Percentiles rank a stretch among this genome's conserved stretches.
Evolutionary conservation across 2,888 invertebrate species (phyloP).

Genomic region (Netelia melanura): DNA sequence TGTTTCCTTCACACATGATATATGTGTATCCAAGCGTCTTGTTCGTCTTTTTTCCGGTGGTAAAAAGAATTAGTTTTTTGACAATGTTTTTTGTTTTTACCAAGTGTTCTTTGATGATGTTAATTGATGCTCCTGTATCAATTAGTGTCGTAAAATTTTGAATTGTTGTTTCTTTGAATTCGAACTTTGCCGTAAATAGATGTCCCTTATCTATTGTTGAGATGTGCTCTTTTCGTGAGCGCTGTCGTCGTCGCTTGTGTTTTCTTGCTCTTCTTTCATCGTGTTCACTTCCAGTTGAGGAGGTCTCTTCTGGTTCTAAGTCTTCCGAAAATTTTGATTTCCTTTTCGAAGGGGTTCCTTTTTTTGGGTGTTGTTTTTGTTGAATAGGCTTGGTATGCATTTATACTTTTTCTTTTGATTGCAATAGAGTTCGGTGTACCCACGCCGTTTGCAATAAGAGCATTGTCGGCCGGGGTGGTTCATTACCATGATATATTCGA

Average conservation of each 20-base stretch:
- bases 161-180: conserved; percentile 33
- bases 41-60: conserved; percentile 43
- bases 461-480: conserved; percentile 49
- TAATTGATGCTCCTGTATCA: conserved; percentile 52
- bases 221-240: conserved; percentile 38
- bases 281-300: conserved; percentile 43
- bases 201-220: conserved; percentile 49
- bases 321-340: neutral
- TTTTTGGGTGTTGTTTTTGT: conserved; percentile 27
- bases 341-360: conserved; percentile 15
- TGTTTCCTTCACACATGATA: conserved; percentile 46
- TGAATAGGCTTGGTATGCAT: conserved; percentile 50
- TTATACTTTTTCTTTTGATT: conserved; percentile 47
- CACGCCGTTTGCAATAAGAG: conserved; percentile 35
- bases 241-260: conserved; percentile 49
- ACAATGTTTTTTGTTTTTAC: conserved; percentile 34
- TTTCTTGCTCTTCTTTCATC: conserved; percentile 23
- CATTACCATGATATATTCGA: conserved; percentile 48
- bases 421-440: conserved; percentile 48
- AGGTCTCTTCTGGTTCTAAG: conserved; percentile 1
- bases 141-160: conserved; percentile 43
- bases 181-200: conserved; percentile 42
- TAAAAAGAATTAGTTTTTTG: conserved; percentile 50
- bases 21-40: conserved; percentile 39
- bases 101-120: conserved; percentile 51